These are phyloP conservation scores for Dufourea novaeangliae DNA, from an alignment of 1,140 invertebrate species.

Conservation along the genomic window DNA sequence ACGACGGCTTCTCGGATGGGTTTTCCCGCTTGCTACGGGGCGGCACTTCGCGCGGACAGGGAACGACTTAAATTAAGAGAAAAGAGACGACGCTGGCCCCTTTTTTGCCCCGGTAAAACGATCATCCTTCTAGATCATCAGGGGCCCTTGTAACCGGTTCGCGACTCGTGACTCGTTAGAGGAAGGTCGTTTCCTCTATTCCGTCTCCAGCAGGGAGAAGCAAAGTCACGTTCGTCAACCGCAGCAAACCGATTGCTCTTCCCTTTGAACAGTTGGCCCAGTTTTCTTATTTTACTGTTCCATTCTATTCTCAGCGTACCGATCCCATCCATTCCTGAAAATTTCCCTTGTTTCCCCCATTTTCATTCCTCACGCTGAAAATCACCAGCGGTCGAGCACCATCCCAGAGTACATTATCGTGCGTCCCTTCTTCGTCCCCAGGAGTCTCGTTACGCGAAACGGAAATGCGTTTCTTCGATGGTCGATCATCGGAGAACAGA, in stretches of 20 bases:
- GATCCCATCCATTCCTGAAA: slow-evolving; percentile 9
- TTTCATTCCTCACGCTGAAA: neutral
- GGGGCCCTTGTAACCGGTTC: slow-evolving; percentile 26
- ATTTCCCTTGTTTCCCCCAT: slow-evolving; percentile 1
- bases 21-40: neutral
- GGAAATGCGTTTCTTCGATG: slow-evolving; percentile 43
- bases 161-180: slow-evolving; percentile 59
- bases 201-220: slow-evolving; percentile 48
- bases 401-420: slow-evolving; percentile 32
- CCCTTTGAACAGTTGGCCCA: slow-evolving; percentile 65
- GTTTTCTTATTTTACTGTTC: slow-evolving; percentile 49
- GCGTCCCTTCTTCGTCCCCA: slow-evolving; percentile 42
- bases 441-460: slow-evolving; percentile 40
- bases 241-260: slow-evolving; percentile 67
- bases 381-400: slow-evolving; percentile 17
- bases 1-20: slow-evolving; percentile 14
- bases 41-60: slow-evolving; percentile 10
- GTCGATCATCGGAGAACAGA: slow-evolving; percentile 19
- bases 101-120: slow-evolving; percentile 35
- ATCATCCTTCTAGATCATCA: slow-evolving; percentile 51
- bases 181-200: slow-evolving; percentile 55
- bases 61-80: slow-evolving; percentile 40
- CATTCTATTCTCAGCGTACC: slow-evolving; percentile 30
- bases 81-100: neutral
- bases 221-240: slow-evolving; percentile 72